Conservation (phyloP, 64 coral and sea anemone genomes). For the Dendrophyllia cribrosa region DNA sequence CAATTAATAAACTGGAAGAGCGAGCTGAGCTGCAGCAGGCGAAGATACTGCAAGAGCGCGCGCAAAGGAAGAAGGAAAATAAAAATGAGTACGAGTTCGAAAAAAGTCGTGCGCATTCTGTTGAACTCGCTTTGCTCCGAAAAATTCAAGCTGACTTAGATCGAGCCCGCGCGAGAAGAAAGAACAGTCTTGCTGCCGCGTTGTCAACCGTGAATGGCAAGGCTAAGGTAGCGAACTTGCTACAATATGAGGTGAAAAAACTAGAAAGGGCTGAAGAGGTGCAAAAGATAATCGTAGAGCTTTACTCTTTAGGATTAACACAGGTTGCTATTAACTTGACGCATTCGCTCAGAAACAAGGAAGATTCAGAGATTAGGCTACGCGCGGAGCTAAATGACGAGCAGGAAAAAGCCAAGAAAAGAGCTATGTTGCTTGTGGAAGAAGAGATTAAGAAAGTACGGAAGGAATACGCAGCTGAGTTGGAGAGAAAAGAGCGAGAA, state of each 20-base stretch:
- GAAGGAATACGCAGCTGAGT: slow-evolving; percentile 47
- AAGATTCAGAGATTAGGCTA: slow-evolving; percentile 61
- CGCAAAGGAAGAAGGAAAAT: slow-evolving; percentile 49
- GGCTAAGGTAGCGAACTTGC: slow-evolving; percentile 64
- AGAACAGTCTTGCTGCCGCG: slow-evolving; percentile 63
- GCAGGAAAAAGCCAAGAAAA: slow-evolving; percentile 19
- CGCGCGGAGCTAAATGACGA: slow-evolving; percentile 45
- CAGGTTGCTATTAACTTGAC: slow-evolving; percentile 60
- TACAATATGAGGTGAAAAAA: slow-evolving; percentile 73
- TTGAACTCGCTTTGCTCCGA: slow-evolving; percentile 67
- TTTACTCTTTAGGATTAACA: slow-evolving; percentile 58
- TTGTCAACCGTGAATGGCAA: slow-evolving; percentile 49
- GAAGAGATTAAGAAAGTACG: slow-evolving; percentile 52
- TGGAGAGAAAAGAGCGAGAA: slow-evolving; percentile 43
- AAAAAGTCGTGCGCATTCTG: slow-evolving; percentile 20
- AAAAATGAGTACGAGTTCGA: slow-evolving; percentile 45
- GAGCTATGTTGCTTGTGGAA: slow-evolving; percentile 31
- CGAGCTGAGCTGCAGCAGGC: slow-evolving; percentile 62
- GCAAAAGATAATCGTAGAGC: slow-evolving; percentile 74
- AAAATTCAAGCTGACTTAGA: slow-evolving; percentile 84
- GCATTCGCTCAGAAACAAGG: slow-evolving; percentile 62
- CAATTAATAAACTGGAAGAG: slow-evolving; percentile 73
- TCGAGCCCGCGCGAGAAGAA: slow-evolving; percentile 68
- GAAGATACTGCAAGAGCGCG: slow-evolving; percentile 60
- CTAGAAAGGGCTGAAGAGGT: slow-evolving; percentile 79